These are phyloP conservation scores for Meliscaeva auricollis DNA, from an alignment of 2,888 invertebrate species.

Conservation along the genomic window DNA sequence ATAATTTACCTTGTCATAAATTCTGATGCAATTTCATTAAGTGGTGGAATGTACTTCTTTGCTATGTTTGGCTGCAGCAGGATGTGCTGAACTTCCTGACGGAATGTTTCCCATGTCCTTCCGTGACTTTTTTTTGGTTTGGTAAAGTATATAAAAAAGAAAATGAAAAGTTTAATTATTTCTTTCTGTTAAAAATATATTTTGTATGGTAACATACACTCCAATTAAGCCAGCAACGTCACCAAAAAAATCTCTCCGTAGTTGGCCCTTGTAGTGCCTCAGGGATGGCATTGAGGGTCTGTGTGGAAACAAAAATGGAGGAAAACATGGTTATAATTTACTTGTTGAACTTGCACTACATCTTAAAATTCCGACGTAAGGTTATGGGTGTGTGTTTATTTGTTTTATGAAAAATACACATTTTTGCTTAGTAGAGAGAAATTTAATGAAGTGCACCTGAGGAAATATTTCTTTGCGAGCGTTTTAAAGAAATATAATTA, in stretches of 20 bases:
- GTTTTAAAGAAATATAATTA: too few species aligned
- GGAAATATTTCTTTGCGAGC: too few species aligned
- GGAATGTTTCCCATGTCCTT: slow-evolving; percentile 93
- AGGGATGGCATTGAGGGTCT: slow-evolving; percentile 90
- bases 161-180: not conserved
- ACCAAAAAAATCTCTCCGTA: slow-evolving; percentile 89
- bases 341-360: not conserved
- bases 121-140: slow-evolving; percentile 88
- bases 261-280: slow-evolving; percentile 88
- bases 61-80: slow-evolving; percentile 92
- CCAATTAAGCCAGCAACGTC: slow-evolving; percentile 90
- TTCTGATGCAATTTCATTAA: slow-evolving; percentile 91
- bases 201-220: slow-evolving; percentile 86
- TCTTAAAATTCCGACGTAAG: too few species aligned
- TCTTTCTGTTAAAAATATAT: not conserved
- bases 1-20: slow-evolving; percentile 88
- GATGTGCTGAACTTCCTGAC: slow-evolving; percentile 93
- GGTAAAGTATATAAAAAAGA: not conserved
- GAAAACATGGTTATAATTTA: not conserved
- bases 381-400: too few species aligned
- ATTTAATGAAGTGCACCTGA: too few species aligned
- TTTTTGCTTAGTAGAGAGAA: too few species aligned
- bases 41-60: slow-evolving; percentile 89
- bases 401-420: too few species aligned
- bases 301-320: slow-evolving; percentile 62